These are phyloP conservation scores for Acronicta alni DNA, from an alignment of 2,888 invertebrate species.

Conservation along the genomic window DNA sequence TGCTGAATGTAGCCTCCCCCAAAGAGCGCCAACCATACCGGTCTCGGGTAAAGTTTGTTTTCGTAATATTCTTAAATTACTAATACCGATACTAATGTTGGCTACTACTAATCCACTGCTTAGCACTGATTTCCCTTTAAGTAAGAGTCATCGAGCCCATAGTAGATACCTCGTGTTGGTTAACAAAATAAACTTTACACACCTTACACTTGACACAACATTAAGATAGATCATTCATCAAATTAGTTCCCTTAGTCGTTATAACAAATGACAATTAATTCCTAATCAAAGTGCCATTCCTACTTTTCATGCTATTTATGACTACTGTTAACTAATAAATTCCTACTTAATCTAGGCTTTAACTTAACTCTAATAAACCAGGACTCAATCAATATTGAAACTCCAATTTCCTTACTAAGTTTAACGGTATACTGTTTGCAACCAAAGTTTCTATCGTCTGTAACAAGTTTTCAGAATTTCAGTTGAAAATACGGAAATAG, in stretches of 20 bases:
- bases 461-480: constrained; percentile 48
- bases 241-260: not conserved
- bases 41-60: no score
- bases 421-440: constrained; percentile 43
- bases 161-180: no score
- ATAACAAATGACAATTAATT: not conserved
- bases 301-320: not conserved
- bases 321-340: constrained; percentile 18
- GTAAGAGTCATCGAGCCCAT: no score
- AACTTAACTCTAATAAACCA: constrained; percentile 25
- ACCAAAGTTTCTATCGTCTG: constrained; percentile 39
- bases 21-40: no score
- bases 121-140: no score
- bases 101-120: no score
- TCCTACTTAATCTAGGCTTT: constrained; percentile 27
- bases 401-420: constrained; percentile 46
- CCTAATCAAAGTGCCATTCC: not conserved
- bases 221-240: no score
- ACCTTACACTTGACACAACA: no score
- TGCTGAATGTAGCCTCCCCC: no score
- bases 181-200: no score
- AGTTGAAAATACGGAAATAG: constrained; percentile 38
- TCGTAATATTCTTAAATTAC: no score
- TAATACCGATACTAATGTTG: no score
- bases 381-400: constrained; percentile 45